phyloP scores from a whole-genome alignment of 1,140 invertebrate genomes.

The Augochlora pura region DNA sequence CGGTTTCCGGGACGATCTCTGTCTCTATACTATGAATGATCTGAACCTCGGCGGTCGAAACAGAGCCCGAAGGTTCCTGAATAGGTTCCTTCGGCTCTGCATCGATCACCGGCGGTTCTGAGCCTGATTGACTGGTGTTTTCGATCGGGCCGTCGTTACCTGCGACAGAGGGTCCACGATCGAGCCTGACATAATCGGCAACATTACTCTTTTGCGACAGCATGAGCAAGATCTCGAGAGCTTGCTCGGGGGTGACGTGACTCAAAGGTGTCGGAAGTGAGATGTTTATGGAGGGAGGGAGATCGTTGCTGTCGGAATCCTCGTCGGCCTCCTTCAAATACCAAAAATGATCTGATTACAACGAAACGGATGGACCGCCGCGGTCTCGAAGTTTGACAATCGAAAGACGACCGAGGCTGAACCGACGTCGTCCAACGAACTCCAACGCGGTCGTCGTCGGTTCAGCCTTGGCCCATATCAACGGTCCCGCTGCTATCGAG shows the following conservation, averaged over 20 bases:
- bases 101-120: neutral
- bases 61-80: neutral
- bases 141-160: conserved; percentile 19
- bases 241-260: conserved; percentile 68
- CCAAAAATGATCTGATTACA: conserved; percentile 39
- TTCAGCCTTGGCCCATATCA: conserved; percentile 1
- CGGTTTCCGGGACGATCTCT: conserved; percentile 13
- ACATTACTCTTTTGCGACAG: conserved; percentile 60
- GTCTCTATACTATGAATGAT: conserved; percentile 39
- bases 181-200: conserved; percentile 24
- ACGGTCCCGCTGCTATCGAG: neutral
- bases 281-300: conserved; percentile 51
- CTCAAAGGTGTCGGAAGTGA: conserved; percentile 57
- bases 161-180: conserved; percentile 13
- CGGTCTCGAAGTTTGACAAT: neutral
- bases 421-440: neutral
- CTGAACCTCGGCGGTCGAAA: conserved; percentile 15
- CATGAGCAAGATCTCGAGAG: conserved; percentile 68
- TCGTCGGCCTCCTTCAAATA: conserved; percentile 74
- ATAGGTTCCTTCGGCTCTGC: conserved; percentile 1
- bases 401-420: no score
- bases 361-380: neutral
- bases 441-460: neutral
- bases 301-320: conserved; percentile 59
- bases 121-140: conserved; percentile 38